Evolutionary conservation across 2,888 invertebrate species (phyloP).

Genomic region (Boloria selene): DNA sequence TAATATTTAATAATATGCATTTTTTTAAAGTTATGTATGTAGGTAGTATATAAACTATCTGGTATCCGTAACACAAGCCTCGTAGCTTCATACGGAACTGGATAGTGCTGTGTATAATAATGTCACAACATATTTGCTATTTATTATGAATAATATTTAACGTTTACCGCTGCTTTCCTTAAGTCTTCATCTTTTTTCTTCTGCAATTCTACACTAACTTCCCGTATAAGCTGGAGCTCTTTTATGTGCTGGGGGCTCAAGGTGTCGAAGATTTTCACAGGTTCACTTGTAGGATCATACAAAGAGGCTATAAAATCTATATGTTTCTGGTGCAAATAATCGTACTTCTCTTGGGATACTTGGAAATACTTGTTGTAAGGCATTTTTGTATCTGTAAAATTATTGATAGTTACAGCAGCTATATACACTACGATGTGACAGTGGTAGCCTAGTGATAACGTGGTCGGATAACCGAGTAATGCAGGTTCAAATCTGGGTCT

Average conservation of each 20-base stretch:
- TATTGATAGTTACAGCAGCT: not conserved
- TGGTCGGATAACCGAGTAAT: no score
- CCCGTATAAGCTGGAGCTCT: slow-evolving; percentile 58
- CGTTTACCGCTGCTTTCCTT: slow-evolving; percentile 51
- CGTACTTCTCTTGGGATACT: slow-evolving; percentile 44
- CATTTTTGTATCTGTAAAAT: slow-evolving; percentile 32
- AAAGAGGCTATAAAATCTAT: slow-evolving; percentile 42
- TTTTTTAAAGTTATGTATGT: no score
- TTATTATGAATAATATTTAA: not conserved
- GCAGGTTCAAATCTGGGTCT: no score
- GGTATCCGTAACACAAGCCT: no score
- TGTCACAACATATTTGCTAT: no score
- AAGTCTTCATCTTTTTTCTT: slow-evolving; percentile 63
- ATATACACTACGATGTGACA: not conserved
- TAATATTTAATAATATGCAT: no score
- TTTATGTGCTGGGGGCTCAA: slow-evolving; percentile 45
- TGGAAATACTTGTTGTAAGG: slow-evolving; percentile 36
- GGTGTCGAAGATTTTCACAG: slow-evolving; percentile 53
- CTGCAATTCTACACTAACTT: slow-evolving; percentile 58
- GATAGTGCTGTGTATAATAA: no score
- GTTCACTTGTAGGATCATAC: slow-evolving; percentile 39
- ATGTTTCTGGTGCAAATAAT: slow-evolving; percentile 42
- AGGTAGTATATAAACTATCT: no score
- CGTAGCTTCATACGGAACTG: no score
- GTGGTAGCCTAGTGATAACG: no score